A percentile compares a stretch with the other conserved stretches of the same genome.
Conservation (phyloP, 53 echinoderm and acorn worm species). For the Apostichopus leukothele region DNA sequence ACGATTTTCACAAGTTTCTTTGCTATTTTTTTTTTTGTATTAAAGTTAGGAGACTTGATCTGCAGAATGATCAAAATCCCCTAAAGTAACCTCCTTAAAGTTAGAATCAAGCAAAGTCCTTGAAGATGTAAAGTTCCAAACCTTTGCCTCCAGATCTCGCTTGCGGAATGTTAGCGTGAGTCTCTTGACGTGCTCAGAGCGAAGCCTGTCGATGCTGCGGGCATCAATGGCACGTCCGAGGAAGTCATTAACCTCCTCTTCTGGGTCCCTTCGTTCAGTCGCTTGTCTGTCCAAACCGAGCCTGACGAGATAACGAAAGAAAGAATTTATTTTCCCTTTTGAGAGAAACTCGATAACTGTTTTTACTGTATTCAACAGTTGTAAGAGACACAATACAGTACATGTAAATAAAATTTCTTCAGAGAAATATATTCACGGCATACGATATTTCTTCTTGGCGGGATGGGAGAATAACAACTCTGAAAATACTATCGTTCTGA, state of each 20-base stretch:
- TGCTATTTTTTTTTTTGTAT: too few relatives aligned
- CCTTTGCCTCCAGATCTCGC: conserved; percentile 90
- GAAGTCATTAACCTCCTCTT: conserved; percentile 98
- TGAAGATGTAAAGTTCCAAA: not conserved
- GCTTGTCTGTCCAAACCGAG: conserved; percentile 77
- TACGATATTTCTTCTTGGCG: too few relatives aligned
- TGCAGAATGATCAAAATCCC: not conserved
- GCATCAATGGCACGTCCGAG: conserved; percentile 98
- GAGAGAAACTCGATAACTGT: not conserved
- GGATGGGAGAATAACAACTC: too few relatives aligned
- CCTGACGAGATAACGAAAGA: conserved; percentile 44
- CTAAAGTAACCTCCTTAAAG: not conserved
- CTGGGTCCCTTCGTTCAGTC: conserved; percentile 74
- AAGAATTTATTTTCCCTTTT: not conserved
- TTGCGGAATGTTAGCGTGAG: conserved; percentile 93
- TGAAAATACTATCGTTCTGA: too few relatives aligned
- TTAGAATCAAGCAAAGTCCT: not conserved
- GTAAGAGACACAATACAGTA: not conserved
- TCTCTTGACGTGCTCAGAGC: conserved; percentile 97
- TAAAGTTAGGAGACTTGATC: not conserved
- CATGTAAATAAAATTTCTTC: too few relatives aligned
- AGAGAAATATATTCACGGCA: too few relatives aligned
- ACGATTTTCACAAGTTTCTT: too few relatives aligned
- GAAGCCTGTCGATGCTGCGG: conserved; percentile 95
- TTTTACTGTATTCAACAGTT: too few relatives aligned